phyloP scores from a whole-genome alignment of 2,113 vertebrate genomes.

The Ochotona curzoniae region DNA sequence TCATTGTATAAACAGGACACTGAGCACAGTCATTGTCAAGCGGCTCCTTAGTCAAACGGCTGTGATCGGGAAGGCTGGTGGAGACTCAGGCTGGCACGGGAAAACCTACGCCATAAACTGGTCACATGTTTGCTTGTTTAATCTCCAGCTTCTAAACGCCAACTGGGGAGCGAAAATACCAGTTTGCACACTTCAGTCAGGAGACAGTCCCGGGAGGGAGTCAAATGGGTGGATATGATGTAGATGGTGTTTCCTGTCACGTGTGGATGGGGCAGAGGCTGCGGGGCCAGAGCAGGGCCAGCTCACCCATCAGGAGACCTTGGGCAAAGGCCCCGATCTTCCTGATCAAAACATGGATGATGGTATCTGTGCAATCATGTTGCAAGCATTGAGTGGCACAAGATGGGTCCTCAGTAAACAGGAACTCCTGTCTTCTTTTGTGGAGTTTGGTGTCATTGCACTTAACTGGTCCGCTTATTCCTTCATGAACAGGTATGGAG shows the following conservation, averaged over 20 bases:
- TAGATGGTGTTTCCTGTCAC: background rate
- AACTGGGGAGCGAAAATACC: conserved; percentile 57
- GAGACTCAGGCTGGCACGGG: conserved; percentile 64
- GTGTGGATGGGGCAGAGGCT: background rate
- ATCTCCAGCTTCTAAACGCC: conserved; percentile 72
- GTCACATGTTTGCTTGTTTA: conserved; percentile 79
- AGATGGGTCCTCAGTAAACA: background rate
- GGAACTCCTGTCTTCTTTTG: background rate
- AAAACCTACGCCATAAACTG: conserved; percentile 72
- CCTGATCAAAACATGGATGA: background rate
- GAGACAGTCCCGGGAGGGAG: conserved; percentile 51
- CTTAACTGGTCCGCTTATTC: background rate
- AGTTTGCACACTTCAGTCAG: conserved; percentile 12
- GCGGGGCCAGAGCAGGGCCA: background rate
- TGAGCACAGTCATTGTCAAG: conserved; percentile 81
- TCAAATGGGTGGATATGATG: background rate
- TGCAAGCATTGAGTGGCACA: background rate
- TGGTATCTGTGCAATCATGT: background rate
- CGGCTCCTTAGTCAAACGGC: conserved; percentile 65
- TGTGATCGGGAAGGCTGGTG: conserved; percentile 55
- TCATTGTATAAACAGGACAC: conserved; percentile 87
- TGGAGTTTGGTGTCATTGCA: background rate
- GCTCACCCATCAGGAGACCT: background rate
- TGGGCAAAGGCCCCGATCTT: background rate
- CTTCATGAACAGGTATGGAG: background rate